Conservation (phyloP, 2,888 invertebrate genomes). For the Sipha maydis region DNA sequence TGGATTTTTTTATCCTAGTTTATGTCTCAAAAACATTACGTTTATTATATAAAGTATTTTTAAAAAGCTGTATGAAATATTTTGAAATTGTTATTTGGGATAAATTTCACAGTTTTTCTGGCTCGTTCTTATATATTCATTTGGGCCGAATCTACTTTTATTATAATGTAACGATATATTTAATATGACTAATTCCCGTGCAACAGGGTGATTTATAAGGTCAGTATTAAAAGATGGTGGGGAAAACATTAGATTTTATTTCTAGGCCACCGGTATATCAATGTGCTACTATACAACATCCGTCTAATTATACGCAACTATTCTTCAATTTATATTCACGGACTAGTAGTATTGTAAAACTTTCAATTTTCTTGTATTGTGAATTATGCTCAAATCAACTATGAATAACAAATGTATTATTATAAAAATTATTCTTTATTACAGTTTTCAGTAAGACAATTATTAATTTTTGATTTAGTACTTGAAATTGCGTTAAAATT, state of each 20-base stretch:
- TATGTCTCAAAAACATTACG: not conserved
- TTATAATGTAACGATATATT: not conserved
- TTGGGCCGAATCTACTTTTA: slow-evolving; percentile 12
- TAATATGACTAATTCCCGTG: slow-evolving; percentile 35
- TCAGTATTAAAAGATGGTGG: not conserved
- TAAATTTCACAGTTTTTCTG: slow-evolving; percentile 18
- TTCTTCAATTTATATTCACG: slow-evolving; percentile 23
- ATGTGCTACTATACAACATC: not conserved
- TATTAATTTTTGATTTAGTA: no score
- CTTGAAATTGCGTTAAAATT: no score
- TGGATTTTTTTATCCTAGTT: not conserved
- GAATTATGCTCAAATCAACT: not conserved
- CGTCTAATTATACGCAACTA: slow-evolving; percentile 41
- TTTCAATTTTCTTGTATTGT: slow-evolving; percentile 15
- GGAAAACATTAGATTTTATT: slow-evolving; percentile 34
- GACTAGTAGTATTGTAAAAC: slow-evolving; percentile 7
- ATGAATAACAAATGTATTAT: no score
- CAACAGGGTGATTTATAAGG: slow-evolving; percentile 42
- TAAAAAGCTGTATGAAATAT: not conserved
- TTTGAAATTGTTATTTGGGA: not conserved
- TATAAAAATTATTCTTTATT: no score
- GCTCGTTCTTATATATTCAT: not conserved
- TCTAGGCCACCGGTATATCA: slow-evolving; percentile 26
- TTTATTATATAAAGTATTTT: not conserved
- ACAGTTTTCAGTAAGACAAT: no score